phyloP scores from a whole-genome alignment of 2,797 vertebrate species.

The Sebastolobus altivelis region DNA sequence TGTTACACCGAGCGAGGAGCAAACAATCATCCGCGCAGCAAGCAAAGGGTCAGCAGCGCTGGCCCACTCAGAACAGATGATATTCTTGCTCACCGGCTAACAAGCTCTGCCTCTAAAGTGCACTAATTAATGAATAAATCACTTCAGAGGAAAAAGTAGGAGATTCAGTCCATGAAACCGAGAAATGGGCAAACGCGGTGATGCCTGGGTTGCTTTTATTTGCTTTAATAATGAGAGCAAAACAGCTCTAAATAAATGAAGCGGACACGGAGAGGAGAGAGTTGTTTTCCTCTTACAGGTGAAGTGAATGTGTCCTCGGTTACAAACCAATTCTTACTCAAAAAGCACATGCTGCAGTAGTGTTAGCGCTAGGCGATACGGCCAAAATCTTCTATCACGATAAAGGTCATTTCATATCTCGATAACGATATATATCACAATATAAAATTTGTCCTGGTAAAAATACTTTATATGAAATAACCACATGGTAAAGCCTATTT shows the following conservation, averaged over 20 bases:
- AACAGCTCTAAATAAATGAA: conserved; percentile 49
- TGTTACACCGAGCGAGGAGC: conserved; percentile 54
- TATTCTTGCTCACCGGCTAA: conserved; percentile 53
- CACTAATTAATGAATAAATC: conserved; percentile 74
- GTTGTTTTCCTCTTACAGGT: conserved; percentile 6
- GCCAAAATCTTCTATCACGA: background rate
- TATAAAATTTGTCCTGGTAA: too few relatives aligned
- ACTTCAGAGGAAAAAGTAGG: conserved; percentile 49
- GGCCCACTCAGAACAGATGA: conserved; percentile 64
- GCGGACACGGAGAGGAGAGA: conserved; percentile 13
- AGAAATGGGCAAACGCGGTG: conserved; percentile 37
- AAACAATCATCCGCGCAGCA: conserved; percentile 62
- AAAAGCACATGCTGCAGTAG: background rate
- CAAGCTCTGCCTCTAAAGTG: conserved; percentile 47
- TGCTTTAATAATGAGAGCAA: conserved; percentile 50
- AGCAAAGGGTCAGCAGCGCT: conserved; percentile 57
- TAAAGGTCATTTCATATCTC: background rate
- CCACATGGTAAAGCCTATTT: background rate
- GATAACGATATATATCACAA: background rate
- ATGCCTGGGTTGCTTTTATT: conserved; percentile 43
- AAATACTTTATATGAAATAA: background rate
- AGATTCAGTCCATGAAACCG: conserved; percentile 34
- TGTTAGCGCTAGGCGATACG: too few relatives aligned
- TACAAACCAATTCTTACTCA: background rate
- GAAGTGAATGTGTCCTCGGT: background rate